Percentiles rank a stretch among this genome's conserved stretches.
These are phyloP conservation scores for Eupeodes latifasciatus DNA, from an alignment of 2,888 invertebrate genomes.

Conservation along the genomic window DNA sequence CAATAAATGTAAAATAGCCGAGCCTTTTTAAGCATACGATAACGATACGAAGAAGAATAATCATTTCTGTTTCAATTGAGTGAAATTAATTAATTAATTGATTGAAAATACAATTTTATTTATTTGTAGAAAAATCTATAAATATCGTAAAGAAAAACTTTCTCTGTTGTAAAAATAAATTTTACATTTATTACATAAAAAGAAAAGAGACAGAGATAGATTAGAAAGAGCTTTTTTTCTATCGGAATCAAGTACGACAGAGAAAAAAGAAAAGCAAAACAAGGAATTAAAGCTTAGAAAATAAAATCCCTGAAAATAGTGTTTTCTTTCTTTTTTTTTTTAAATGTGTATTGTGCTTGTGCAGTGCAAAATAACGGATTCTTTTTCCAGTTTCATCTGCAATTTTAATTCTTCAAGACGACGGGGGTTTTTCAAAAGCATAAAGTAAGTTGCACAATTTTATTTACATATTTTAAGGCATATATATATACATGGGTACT, in stretches of 20 bases:
- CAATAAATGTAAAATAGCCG: conserved; percentile 22
- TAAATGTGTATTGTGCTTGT: conserved; percentile 38
- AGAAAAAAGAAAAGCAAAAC: conserved; percentile 29
- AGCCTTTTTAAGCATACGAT: conserved; percentile 37
- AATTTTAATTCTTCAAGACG: conserved; percentile 68
- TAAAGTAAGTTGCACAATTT: conserved; percentile 58
- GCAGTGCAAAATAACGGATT: conserved; percentile 59
- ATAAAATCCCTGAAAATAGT: conserved; percentile 46
- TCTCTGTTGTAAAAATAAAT: conserved; percentile 61
- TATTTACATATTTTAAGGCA: background rate
- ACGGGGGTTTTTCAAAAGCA: conserved; percentile 70
- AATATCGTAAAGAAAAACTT: conserved; percentile 29
- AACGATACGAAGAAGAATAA: conserved; percentile 4
- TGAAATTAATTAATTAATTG: conserved; percentile 58
- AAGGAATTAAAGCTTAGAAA: conserved; percentile 36
- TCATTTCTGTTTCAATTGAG: conserved; percentile 50
- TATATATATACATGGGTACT: too few species aligned
- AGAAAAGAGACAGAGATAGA: conserved; percentile 28
- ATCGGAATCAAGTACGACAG: conserved; percentile 35
- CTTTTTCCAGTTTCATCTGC: conserved; percentile 44
- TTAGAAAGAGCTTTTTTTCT: conserved; percentile 44
- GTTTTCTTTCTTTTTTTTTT: conserved; percentile 56
- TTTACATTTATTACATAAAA: conserved; percentile 68
- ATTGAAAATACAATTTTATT: conserved; percentile 8
- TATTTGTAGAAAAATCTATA: conserved; percentile 35